Evolutionary conservation across 1,140 invertebrate genomes (phyloP).

Genomic region (Pseudomyrmex sp.): DNA sequence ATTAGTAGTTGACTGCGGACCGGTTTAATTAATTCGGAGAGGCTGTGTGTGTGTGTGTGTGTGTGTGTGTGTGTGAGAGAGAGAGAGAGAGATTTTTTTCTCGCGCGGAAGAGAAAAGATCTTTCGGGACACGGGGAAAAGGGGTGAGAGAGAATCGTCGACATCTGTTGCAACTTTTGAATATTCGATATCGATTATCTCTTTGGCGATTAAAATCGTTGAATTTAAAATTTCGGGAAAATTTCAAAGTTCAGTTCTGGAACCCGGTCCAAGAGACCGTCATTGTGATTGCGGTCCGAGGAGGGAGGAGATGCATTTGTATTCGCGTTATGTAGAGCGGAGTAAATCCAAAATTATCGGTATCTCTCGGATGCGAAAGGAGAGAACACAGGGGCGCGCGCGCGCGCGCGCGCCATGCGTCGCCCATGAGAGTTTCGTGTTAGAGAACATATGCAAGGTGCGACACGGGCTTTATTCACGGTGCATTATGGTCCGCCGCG

Average conservation of each 20-base stretch:
- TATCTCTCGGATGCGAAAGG: background rate
- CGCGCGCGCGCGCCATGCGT: background rate
- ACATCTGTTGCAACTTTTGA: slow-evolving; percentile 40
- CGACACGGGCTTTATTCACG: slow-evolving; percentile 52
- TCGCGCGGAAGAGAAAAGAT: too few relatives aligned
- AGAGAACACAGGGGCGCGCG: background rate
- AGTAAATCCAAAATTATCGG: slow-evolving; percentile 14
- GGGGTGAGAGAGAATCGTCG: background rate
- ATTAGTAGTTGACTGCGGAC: background rate
- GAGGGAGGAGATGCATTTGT: background rate
- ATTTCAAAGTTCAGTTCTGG: background rate
- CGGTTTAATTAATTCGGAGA: slow-evolving; percentile 29
- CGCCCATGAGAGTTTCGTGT: background rate
- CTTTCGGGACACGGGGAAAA: background rate
- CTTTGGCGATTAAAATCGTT: background rate
- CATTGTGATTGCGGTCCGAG: background rate
- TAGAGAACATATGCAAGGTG: background rate
- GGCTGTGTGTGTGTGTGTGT: background rate
- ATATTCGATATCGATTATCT: slow-evolving; percentile 35
- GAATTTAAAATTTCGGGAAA: slow-evolving; percentile 30
- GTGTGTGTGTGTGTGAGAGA: too few relatives aligned
- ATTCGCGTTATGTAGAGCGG: background rate
- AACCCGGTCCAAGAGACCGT: slow-evolving; percentile 6
- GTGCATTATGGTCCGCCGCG: slow-evolving; percentile 67
- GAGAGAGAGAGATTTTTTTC: too few relatives aligned